Percentiles rank a stretch among this genome's conserved stretches.
Conservation (phyloP, 1,140 invertebrate genomes). For the Drosophila nebulosa region DNA sequence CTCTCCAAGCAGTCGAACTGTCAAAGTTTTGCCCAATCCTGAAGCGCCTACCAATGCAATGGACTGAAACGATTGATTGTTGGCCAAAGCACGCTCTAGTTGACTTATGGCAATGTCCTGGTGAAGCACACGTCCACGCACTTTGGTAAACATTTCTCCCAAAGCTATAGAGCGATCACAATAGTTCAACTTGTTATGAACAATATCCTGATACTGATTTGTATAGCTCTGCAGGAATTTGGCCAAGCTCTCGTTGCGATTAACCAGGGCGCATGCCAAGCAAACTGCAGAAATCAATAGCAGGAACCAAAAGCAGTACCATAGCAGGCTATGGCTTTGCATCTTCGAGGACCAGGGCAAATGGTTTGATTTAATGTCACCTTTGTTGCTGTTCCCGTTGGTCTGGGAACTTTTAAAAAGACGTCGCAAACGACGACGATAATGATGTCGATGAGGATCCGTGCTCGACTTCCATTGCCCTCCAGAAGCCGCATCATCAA, state of each 20-base stretch:
- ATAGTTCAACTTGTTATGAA: constrained; percentile 56
- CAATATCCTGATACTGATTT: constrained; percentile 38
- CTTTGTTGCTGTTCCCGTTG: neutral
- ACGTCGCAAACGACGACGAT: constrained; percentile 29
- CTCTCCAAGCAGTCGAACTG: constrained; percentile 23
- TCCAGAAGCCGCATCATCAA: neutral
- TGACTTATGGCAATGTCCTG: constrained; percentile 42
- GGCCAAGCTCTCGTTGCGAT: neutral
- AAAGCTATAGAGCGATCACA: constrained; percentile 34
- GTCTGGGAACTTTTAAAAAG: neutral
- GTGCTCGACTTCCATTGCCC: neutral
- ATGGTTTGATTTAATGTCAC: neutral
- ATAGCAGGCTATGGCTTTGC: neutral
- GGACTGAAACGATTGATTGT: constrained; percentile 25
- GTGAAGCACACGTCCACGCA: constrained; percentile 36
- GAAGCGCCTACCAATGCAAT: constrained; percentile 43
- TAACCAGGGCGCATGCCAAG: constrained; percentile 19
- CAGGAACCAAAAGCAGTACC: neutral
- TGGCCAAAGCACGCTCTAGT: constrained; percentile 33
- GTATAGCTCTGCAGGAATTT: constrained; percentile 32
- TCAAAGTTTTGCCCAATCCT: constrained; percentile 50
- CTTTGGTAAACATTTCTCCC: constrained; percentile 16
- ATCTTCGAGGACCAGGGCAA: constrained; percentile 1
- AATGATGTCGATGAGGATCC: neutral
- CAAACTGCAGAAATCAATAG: neutral